Evolutionary conservation across 2,797 vertebrate species (phyloP), one percentile per base, ranked within the genome.

Genomic region (Coregonus suidteri): DNA sequence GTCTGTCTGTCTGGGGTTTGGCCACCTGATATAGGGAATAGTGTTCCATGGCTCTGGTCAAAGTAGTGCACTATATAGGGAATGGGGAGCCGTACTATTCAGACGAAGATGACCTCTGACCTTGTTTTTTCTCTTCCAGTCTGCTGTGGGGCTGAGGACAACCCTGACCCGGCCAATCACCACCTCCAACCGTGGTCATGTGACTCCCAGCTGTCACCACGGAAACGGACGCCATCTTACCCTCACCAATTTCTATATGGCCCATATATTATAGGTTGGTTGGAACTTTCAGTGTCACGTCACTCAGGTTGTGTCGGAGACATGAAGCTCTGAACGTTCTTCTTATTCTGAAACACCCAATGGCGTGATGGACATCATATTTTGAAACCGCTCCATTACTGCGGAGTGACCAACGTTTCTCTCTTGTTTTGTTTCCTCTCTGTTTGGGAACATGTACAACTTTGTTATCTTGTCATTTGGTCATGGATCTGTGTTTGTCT

Each of bases 61-160:
- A 47, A 47, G 41, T 47, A 47, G 41, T 9, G 9, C 9, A 47
- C 9, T 47, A 47, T 47, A 47, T 3, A 47, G 41, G 41, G 41
- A 47, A n/a, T 62, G 3, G 9, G 59, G 59, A 64, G 59, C 6
- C 3, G 3, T 25, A 13, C 30, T 3, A 25, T 47, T 56, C 6
- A 73, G 59, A 11, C 15, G 6, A 53, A 3, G 7, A 30, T 16
- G 35, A 47, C 31, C 30, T 71, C 71, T 81, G 73, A 74, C 77
- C 56, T 34, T 59, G 0, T 54, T 79, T 73, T 69, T 47, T 76
- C 68, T 54, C 4, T 72, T 79, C 2, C 79, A 95, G 94, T 87
- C 92, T 95, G 87, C 91, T 95, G 0, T 95, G 95, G 95, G 95
- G 94, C 76, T 95, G 86, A 95, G 37, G 81, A 84, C 30, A 20